A percentile compares a stretch with the other conserved stretches of the same genome.
Conservation (phyloP, 2,888 invertebrate species). For the Bursaphelenchus okinawaensis region DNA sequence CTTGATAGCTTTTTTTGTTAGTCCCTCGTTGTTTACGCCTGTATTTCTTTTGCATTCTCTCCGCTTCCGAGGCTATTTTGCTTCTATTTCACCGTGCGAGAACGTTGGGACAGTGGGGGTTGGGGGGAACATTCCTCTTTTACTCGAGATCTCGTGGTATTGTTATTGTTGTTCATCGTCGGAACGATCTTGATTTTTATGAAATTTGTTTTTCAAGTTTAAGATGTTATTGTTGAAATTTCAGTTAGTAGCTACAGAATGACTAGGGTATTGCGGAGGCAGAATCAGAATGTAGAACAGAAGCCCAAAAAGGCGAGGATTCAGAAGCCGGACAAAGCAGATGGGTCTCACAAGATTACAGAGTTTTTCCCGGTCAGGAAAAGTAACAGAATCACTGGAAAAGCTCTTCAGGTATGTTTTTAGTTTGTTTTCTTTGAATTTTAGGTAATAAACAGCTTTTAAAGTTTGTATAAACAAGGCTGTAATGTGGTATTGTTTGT, state of each 20-base stretch:
- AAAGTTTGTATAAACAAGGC: too few species aligned
- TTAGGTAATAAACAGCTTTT: too few species aligned
- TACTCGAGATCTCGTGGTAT: neutral
- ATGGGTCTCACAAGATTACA: constrained; percentile 67
- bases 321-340: neutral
- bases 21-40: neutral
- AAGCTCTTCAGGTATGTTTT: constrained; percentile 43
- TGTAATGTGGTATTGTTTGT: too few species aligned
- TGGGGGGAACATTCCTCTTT: neutral
- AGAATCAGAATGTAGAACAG: neutral
- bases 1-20: neutral
- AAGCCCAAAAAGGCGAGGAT: neutral
- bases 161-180: neutral
- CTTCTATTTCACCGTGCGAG: neutral
- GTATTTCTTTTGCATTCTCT: neutral
- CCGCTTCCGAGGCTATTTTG: neutral
- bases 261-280: constrained; percentile 5
- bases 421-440: neutral
- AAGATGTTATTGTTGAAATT: too few species aligned
- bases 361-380: constrained; percentile 83
- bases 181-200: too few species aligned
- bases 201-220: too few species aligned
- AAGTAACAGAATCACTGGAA: constrained; percentile 62
- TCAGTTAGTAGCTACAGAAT: neutral
- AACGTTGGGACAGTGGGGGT: neutral